These are phyloP conservation scores for Lophochroa leadbeateri DNA, from an alignment of 2,113 vertebrate species.

Conservation along the genomic window DNA sequence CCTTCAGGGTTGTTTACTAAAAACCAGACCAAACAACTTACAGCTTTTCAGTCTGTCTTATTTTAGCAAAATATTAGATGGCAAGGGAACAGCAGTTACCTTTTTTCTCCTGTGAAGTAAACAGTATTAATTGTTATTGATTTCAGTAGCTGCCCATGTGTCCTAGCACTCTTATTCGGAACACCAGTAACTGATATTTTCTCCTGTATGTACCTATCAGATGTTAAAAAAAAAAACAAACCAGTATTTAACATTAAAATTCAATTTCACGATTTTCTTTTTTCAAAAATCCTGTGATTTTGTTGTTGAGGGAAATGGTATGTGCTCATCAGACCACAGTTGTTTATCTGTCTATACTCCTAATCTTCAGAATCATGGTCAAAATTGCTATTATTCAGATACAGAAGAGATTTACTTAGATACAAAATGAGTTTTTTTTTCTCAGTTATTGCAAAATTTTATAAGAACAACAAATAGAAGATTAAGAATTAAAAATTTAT, in stretches of 20 bases:
- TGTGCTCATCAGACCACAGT: background rate
- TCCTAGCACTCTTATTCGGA: conserved; percentile 1
- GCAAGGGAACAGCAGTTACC: background rate
- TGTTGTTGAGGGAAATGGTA: background rate
- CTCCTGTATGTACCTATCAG: background rate
- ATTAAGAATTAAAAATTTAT: background rate
- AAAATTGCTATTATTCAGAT: background rate
- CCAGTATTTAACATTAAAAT: background rate
- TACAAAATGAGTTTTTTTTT: background rate
- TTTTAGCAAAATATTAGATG: conserved; percentile 44
- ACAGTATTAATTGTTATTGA: background rate
- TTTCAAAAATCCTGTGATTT: background rate
- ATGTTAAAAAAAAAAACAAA: background rate
- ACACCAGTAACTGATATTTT: background rate
- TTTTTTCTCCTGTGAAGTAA: background rate
- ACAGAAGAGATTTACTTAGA: background rate
- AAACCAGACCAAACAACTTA: background rate
- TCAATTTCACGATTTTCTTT: background rate
- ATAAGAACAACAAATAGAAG: background rate
- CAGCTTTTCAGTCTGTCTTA: background rate
- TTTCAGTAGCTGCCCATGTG: background rate
- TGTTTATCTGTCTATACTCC: background rate
- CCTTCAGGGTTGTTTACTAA: background rate
- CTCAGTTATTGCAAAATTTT: background rate
- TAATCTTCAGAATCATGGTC: background rate